Base-by-base conservation (phyloP, 2,113 vertebrate species). In the Bettongia penicillata region DNA sequence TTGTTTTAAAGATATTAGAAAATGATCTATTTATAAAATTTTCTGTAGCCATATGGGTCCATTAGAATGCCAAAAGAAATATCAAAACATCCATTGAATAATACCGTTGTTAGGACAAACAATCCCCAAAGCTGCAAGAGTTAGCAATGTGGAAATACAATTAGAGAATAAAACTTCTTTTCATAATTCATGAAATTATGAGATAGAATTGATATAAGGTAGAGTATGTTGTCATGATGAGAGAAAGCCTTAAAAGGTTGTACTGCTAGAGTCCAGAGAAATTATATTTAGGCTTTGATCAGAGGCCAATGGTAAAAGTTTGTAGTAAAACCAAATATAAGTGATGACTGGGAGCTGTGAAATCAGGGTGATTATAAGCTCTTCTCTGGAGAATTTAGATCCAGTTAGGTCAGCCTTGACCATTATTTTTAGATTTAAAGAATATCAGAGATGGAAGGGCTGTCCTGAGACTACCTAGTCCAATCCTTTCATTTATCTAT, bases 41-140 rank as follows among this genome's bases (percentile, higher is more conserved):
- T 84, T 43, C 94, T 0, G 90, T 12, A 91, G 26, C 24, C 53
- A 57, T 92, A 52, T 94, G 84, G 84, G 84, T 51, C 22, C 92
- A 92, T 92, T 94, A 57, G 37, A 92, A 92, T 92, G 53, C 55
- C 94, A 96, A 96, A 96, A 55, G 57, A 93, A 94, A 22, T 91
- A 94, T 95, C 89, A 94, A 91, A 94, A 53, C 37, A 93, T 89
- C 90, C 91, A 57, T 50, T 28, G 50, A 2, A n/a, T 52, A 51
- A 57, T 48, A 77, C 91, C 90, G 92, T 94, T 89, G 90, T 90
- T 95, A 95, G 91, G 91, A 97, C 52, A 93, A 91, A 94, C n/a
- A 90, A 51, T 37, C 49, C 92, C 16, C 91, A 91, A 53, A 23
- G 31, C 49, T 93, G 26, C 90, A 90, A 96, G 0, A 94, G 90